Base-by-base conservation (phyloP, 2,888 invertebrate genomes). In the Caenorhabditis doughertyi region DNA sequence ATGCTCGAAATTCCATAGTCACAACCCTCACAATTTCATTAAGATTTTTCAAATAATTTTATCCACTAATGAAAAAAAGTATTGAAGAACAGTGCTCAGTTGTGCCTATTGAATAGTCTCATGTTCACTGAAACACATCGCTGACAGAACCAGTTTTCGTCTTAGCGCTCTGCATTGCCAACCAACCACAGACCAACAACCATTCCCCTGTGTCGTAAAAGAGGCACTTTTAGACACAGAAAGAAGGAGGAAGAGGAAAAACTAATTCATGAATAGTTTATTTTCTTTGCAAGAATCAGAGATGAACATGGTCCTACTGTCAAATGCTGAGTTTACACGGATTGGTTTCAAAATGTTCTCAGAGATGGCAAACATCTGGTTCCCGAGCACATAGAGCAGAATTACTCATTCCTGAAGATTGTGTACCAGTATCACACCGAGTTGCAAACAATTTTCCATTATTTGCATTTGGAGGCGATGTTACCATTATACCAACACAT, bases 241-340 rank as follows among this genome's bases (percentile, higher is more conserved):
- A 21, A 60, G 39, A 4, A 60, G 42, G 27, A 60, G 7, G n/a
- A 35, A 47, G 16, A 11, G 25, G 35, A 56, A 32, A 18, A 58
- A 70, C 73, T 35, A 76, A 60, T 76, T 76, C 76, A 76, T 76
- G 76, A 76, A 76, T 76, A 21, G 67, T 76, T 76, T 76, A 76
- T 76, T 68, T 55, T 23, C 18, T 44, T 55, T 29, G 21, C 39
- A 35, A 49, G 55, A 51, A 51, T 62, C 18, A 18, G 27, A 44
- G 16, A 58, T 42, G 32, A 16, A 18, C 9, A 21, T 39, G 44
- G 29, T 51, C 29, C 51, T 51, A 65, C 62, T 62, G 58, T 60
- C 5, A 42, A 13, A 25, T 29, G 18, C 32, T 13, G 18, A 18
- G 18, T 74, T 16, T 47, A 29, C 42, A 55, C 32, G 23, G 7